Evolutionary conservation across 2,113 vertebrate species (phyloP), one percentile per base, ranked within the genome.

Genomic region (Oophaga pumilio): DNA sequence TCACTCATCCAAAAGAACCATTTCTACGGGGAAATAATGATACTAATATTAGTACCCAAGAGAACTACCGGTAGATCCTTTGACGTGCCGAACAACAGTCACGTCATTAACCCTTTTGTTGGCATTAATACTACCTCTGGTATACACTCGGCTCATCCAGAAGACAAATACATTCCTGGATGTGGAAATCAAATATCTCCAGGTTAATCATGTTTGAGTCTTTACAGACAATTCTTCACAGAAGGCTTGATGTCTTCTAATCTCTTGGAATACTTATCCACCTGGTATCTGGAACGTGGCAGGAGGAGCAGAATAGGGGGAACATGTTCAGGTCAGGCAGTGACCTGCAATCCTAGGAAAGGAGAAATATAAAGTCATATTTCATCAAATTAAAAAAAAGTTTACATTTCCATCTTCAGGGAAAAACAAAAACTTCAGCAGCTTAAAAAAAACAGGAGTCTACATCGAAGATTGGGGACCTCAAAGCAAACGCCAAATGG

Each of bases 71-170:
- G 14, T 17, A 59, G 28, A 85, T 28, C 80, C 43, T 68, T 7
- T 43, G 43, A 52, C 20, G 6, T 50, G 79, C 28, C 59, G 33
- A 69, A 84, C 64, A 84, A 68, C 49, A 62, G 84, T 52, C 68
- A 22, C 28, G 43, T 50, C 68, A 87, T 82, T 87, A 87, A 87
- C 78, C 86, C 79, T 17, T 87, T 82, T 81, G 56, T 57, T 76
- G 68, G 33, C 56, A 73, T 68, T 73, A 87, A 56, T 60, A 69
- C 52, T 43, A 57, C 52, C 85, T 56, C 18, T 68, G 14, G 24
- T 57, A 68, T 59, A 71, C 13, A 59, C 62, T 22, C 14, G 18
- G 17, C 62, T 28, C 59, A 87, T 82, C 57, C 86, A 87, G 53
- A 82, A 60, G 28, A 87, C 56, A 73, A 43, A 82, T 82, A 73